These are phyloP conservation scores for Tiliacea citrago DNA, from an alignment of 2,888 invertebrate genomes.

Conservation along the genomic window DNA sequence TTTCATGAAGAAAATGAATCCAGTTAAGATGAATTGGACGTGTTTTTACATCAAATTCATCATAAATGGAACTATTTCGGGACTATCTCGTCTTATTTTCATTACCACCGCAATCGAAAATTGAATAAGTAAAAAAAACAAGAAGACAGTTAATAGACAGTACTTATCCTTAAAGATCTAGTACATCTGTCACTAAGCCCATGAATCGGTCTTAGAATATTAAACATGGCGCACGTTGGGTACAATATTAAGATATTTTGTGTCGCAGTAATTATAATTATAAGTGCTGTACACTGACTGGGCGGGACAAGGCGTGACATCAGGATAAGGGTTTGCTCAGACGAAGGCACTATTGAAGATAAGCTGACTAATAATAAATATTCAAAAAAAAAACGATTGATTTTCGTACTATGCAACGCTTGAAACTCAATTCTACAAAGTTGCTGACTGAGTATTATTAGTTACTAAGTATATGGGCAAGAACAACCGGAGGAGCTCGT, in stretches of 20 bases:
- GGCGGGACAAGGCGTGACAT: conserved; percentile 25
- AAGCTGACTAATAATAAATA: not conserved
- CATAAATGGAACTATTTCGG: not conserved
- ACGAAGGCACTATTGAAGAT: not conserved
- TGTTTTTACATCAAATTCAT: too few relatives aligned
- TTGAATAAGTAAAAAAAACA: not conserved
- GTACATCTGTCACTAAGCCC: not conserved
- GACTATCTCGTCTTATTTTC: not conserved
- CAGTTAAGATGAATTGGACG: too few relatives aligned
- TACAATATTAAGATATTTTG: conserved; percentile 42
- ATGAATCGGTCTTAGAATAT: conserved; percentile 1
- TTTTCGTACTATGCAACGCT: not conserved
- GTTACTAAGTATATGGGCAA: not conserved
- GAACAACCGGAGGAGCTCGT: too few relatives aligned
- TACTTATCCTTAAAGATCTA: not conserved
- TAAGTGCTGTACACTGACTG: conserved; percentile 21
- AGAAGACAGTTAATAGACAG: not conserved
- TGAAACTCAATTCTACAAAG: not conserved
- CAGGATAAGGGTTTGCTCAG: not conserved
- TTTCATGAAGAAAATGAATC: not conserved
- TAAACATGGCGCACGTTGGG: not conserved
- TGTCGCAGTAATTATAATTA: conserved; percentile 39
- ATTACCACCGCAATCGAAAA: not conserved
- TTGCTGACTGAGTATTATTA: not conserved
- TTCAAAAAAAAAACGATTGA: not conserved